Conservation (phyloP, 2,888 invertebrate species). For the Cryptocephalus moraei region DNA sequence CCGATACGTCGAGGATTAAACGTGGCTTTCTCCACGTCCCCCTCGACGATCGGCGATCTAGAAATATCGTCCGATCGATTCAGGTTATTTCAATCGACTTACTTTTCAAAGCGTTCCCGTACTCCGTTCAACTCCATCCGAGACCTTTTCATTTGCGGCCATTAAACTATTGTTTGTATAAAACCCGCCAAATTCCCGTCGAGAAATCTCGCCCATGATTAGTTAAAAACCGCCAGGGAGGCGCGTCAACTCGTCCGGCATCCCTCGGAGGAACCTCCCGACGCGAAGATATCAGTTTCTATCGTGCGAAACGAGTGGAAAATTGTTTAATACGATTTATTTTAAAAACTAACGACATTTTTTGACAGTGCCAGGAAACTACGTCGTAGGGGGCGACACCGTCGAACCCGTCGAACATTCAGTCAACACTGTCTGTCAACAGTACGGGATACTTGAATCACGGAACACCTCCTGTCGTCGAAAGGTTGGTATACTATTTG, state of each 20-base stretch:
- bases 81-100: slow-evolving; percentile 3
- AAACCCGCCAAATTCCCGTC: slow-evolving; percentile 17
- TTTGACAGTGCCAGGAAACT: background rate
- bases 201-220: background rate
- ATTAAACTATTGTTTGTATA: slow-evolving; percentile 27
- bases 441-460: too few species aligned
- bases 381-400: background rate
- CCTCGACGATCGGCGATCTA: background rate
- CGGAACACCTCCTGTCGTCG: too few species aligned
- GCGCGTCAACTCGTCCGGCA: too few species aligned
- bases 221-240: background rate
- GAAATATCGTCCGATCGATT: background rate
- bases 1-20: background rate
- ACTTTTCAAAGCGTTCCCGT: slow-evolving; percentile 19
- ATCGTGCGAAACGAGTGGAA: background rate
- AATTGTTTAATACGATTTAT: slow-evolving; percentile 5
- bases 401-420: too few species aligned
- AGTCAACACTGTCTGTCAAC: too few species aligned
- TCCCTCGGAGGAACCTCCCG: background rate
- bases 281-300: slow-evolving; percentile 1
- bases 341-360: slow-evolving; percentile 14
- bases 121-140: slow-evolving; percentile 28
- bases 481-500: too few species aligned
- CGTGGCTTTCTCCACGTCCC: background rate
- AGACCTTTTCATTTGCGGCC: slow-evolving; percentile 33